Evolutionary conservation across 2,888 invertebrate genomes (phyloP), one percentile per base, ranked within the genome.

Genomic region (Seira sanloemensis): DNA sequence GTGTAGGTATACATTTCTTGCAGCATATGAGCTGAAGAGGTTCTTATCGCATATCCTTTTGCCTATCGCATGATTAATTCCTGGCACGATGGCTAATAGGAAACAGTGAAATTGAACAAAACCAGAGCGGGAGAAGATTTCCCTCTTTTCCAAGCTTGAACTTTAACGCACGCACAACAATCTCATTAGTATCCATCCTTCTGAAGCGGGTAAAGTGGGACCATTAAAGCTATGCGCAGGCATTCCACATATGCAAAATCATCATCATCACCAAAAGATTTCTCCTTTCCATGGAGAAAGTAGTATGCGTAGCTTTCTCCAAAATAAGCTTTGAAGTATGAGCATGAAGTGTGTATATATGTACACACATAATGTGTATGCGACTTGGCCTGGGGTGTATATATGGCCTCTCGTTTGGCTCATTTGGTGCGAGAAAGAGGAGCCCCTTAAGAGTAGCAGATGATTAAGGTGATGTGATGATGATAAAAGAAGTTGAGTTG

Each of bases 391-490:
- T n/a, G n/a, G n/a, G n/a, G n/a, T n/a, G n/a, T n/a, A n/a, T n/a
- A n/a, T n/a, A n/a, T n/a, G n/a, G n/a, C n/a, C n/a, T n/a, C 78
- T 69, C 78, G 26, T 78, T 71, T 21, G 46, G 72, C 65, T 65
- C 74, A 74, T 74, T 74, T 74, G 62, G 9, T 27, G n/a, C n/a
- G n/a, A n/a, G n/a, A n/a, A n/a, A n/a, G n/a, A n/a, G n/a, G n/a
- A n/a, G n/a, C n/a, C n/a, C n/a, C n/a, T n/a, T n/a, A n/a, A n/a
- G n/a, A n/a, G n/a, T n/a, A n/a, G n/a, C 12, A 73, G 54, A 75
- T 75, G 75, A 80, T 80, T 75, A 74, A 75, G 80, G 75, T 80
- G 80, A 80, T 74, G 80, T 66, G 67, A 74, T 67, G 80, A 74
- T 80, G 66, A 73, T 26, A 67, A 66, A 69, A 58, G 24, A 23